phyloP scores from a whole-genome alignment of 1,140 invertebrate genomes.

The Pseudomyrmex concolor region DNA sequence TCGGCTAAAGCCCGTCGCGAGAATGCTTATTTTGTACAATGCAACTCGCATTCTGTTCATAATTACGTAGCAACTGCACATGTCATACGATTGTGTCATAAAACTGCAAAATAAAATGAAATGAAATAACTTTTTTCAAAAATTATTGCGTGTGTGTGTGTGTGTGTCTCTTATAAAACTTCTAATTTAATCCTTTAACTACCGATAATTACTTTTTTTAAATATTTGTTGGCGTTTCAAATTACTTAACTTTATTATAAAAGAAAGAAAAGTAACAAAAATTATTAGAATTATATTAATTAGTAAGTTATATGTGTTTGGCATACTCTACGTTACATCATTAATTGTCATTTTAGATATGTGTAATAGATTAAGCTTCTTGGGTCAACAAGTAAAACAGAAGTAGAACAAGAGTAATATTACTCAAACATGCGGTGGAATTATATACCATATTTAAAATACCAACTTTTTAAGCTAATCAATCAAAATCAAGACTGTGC shows the following conservation, averaged over 20 bases:
- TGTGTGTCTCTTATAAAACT: not conserved
- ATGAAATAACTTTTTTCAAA: not conserved
- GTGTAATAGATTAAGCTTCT: not conserved
- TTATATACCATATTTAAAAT: not conserved
- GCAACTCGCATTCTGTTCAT: not conserved
- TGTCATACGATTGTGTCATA: not conserved
- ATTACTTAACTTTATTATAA: not conserved
- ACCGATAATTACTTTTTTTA: too few species aligned
- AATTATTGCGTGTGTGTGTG: not conserved
- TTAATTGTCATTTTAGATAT: not conserved
- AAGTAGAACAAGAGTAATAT: conserved; percentile 5
- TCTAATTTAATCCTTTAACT: not conserved
- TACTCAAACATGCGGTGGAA: not conserved
- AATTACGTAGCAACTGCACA: too few species aligned
- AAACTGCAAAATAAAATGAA: not conserved
- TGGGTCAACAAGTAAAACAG: conserved; percentile 26
- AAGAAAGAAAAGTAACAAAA: not conserved
- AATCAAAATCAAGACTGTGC: not conserved
- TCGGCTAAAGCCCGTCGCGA: conserved; percentile 1
- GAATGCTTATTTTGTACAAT: conserved; percentile 27
- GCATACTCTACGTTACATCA: not conserved
- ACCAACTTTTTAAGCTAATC: conserved; percentile 28
- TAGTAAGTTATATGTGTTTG: not conserved
- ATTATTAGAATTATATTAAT: not conserved
- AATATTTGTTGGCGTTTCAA: not conserved